Percentiles rank a stretch among this genome's conserved stretches.
Evolutionary conservation across 1,140 invertebrate genomes (phyloP).

Genomic region (Drosophila ficusphila): DNA sequence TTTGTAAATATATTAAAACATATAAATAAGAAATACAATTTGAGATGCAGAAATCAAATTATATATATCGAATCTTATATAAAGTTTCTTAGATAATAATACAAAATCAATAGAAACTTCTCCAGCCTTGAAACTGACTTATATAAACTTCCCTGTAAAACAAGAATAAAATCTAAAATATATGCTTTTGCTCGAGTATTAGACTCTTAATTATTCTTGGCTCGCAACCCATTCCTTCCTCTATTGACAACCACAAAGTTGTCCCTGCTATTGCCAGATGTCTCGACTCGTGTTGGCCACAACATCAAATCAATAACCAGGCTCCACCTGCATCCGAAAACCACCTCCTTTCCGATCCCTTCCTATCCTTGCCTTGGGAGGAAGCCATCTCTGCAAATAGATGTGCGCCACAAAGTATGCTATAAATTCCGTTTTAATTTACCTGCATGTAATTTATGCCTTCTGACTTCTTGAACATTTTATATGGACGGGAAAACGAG

Average conservation of each 20-base stretch:
- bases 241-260: slow-evolving; percentile 40
- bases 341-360: no score
- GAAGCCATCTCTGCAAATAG: slow-evolving; percentile 59
- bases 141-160: background rate
- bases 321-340: slow-evolving; percentile 18
- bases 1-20: no score
- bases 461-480: slow-evolving; percentile 78
- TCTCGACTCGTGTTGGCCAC: slow-evolving; percentile 33
- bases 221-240: slow-evolving; percentile 21
- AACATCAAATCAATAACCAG: slow-evolving; percentile 49
- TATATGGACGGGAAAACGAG: slow-evolving; percentile 16
- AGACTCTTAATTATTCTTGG: slow-evolving; percentile 23
- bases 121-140: background rate
- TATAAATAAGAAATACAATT: no score
- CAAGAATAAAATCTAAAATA: slow-evolving; percentile 11
- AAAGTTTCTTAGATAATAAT: no score
- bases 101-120: no score
- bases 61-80: no score
- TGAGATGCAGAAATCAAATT: no score
- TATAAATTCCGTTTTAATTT: slow-evolving; percentile 82
- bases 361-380: no score
- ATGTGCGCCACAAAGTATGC: slow-evolving; percentile 79
- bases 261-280: slow-evolving; percentile 40
- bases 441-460: slow-evolving; percentile 82
- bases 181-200: slow-evolving; percentile 3